These are phyloP conservation scores for Lucinisca nassula DNA, from an alignment of 2,888 invertebrate species.

Conservation along the genomic window DNA sequence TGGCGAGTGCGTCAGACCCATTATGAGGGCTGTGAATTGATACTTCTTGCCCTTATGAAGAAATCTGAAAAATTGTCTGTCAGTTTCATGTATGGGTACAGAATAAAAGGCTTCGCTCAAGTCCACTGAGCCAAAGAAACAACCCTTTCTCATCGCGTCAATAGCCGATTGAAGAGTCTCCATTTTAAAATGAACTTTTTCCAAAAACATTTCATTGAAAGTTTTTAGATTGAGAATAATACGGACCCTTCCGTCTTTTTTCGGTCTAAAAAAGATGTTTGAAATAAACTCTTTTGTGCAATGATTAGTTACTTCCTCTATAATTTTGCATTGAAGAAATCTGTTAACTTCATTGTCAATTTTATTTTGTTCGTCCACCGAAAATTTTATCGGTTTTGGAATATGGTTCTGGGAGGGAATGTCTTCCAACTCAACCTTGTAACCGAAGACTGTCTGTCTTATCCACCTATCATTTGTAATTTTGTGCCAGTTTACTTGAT, in stretches of 20 bases:
- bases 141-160: too few relatives aligned
- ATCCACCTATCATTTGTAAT: conserved; percentile 6
- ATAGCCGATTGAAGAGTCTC: too few relatives aligned
- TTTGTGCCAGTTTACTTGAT: background rate
- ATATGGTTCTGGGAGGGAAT: background rate
- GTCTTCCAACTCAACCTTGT: background rate
- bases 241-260: background rate
- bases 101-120: too few relatives aligned
- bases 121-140: too few relatives aligned
- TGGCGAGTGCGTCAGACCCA: too few relatives aligned
- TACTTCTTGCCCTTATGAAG: too few relatives aligned
- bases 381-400: background rate
- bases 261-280: background rate
- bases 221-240: background rate
- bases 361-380: background rate
- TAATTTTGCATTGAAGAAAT: background rate
- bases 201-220: background rate
- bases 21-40: too few relatives aligned
- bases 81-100: too few relatives aligned
- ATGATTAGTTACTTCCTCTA: background rate
- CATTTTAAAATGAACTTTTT: background rate
- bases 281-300: background rate
- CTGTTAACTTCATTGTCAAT: background rate
- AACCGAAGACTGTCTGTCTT: background rate
- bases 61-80: too few relatives aligned